Evolutionary conservation across 2,797 vertebrate genomes (phyloP), one percentile per base, ranked within the genome.

Genomic region (Scolopax rusticola): DNA sequence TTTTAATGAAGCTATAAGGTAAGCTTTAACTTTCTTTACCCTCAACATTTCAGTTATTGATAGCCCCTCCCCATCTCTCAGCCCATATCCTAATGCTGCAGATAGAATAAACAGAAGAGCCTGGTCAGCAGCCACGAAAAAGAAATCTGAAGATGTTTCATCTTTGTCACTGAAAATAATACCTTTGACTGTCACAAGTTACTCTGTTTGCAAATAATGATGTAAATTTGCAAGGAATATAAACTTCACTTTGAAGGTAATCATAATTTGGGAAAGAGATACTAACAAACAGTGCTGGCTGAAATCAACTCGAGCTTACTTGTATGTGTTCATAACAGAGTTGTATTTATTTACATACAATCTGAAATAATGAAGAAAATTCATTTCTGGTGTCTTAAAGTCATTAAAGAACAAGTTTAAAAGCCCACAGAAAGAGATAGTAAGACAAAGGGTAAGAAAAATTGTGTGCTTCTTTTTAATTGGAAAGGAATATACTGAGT

Each of bases 51-150:
- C 6, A 27, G 47, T 20, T 47, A 11, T 1, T 15, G 43, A 64
- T 50, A 40, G 23, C 2, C 12, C 19, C 41, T 8, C 8, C 9
- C 6, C 1, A 0, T 27, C 15, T 40, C 33, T 17, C 23, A 9
- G 27, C 36, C 40, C 11, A 13, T 8, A 9, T 6, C n/a, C 13
- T 7, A 38, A 28, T 1, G 0, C 32, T 28, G 21, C 0, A 0
- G 59, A 24, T 4, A 17, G 8, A 48, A 74, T 4, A 27, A 67
- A 43, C 4, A 21, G 15, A n/a, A 16, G 21, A 14, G 17, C 20
- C 32, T 19, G 18, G n/a, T 30, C 41, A 27, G 38, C n/a, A 60
- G 41, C 41, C 56, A 38, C 0, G 0, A 28, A 48, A 41, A 40
- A 50, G 19, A 30, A n/a, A 36, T 23, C 40, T 63, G 33, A 53